Conservation (phyloP, 2,888 invertebrate species). For the Eretmocerus hayati region DNA sequence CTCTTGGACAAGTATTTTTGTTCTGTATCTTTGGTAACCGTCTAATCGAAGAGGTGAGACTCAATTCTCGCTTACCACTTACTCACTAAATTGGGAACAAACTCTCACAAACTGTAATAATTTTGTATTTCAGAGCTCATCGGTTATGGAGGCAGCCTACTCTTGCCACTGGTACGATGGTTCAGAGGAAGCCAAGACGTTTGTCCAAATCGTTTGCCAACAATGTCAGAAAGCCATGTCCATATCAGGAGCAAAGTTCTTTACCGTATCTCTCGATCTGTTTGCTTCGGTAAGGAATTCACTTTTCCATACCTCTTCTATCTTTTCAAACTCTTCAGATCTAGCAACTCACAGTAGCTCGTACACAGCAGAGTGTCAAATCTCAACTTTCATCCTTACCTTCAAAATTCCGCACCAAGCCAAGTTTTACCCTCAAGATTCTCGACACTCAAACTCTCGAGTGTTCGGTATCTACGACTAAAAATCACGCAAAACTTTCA, state of each 20-base stretch:
- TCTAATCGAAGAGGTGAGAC: constrained; percentile 72
- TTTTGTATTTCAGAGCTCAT: constrained; percentile 66
- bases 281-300: constrained; percentile 71
- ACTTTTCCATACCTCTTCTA: no score
- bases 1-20: constrained; percentile 77
- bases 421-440: no score
- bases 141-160: constrained; percentile 87
- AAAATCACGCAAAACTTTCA: no score
- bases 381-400: no score
- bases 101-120: neutral
- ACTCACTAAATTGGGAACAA: neutral
- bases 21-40: constrained; percentile 84
- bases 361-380: no score
- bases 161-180: constrained; percentile 89
- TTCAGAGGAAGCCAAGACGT: constrained; percentile 83
- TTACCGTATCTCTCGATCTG: constrained; percentile 78
- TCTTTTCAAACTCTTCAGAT: no score
- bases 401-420: no score
- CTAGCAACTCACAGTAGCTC: no score
- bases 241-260: constrained; percentile 84
- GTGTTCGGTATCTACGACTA: no score
- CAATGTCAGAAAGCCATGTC: constrained; percentile 86
- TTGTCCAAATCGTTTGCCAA: constrained; percentile 85
- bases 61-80: neutral
- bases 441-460: no score